phyloP scores from a whole-genome alignment of 2,797 vertebrate species.

The Tarsius wallacei region DNA sequence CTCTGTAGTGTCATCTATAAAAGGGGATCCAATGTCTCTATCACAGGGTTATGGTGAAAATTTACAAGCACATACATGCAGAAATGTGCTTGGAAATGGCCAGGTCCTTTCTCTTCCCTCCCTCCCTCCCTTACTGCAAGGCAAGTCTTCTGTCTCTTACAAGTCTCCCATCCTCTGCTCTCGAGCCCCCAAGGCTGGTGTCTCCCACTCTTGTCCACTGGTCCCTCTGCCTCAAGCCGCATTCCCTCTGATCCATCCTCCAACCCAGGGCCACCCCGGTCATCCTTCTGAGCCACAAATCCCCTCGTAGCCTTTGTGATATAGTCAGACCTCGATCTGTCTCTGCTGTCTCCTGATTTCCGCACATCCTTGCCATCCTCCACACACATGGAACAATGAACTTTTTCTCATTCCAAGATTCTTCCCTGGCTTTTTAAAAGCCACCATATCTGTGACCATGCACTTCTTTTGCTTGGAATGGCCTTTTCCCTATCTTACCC shows the following conservation, averaged over 20 bases:
- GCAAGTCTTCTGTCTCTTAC: neutral
- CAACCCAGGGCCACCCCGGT: neutral
- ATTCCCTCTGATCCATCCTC: neutral
- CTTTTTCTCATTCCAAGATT: neutral
- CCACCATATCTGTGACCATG: neutral
- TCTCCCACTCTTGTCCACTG: accelerated
- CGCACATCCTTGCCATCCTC: neutral
- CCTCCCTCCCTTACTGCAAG: neutral
- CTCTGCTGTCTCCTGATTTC: neutral
- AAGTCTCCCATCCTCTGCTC: neutral
- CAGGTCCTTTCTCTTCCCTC: too few species aligned
- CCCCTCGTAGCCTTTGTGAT: neutral
- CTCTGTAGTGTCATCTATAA: neutral
- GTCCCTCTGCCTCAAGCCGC: neutral
- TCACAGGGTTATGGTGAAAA: neutral
- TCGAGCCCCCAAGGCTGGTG: accelerated
- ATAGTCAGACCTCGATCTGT: accelerated
- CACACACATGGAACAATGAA: accelerated
- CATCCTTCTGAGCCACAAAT: neutral
- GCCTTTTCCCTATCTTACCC: neutral
- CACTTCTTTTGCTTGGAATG: neutral
- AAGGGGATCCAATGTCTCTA: neutral
- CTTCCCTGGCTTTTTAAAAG: neutral
- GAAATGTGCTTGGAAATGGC: neutral
- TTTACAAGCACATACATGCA: neutral